These are phyloP conservation scores for Gadopsis marmoratus DNA, from an alignment of 2,797 vertebrate genomes.

Conservation along the genomic window DNA sequence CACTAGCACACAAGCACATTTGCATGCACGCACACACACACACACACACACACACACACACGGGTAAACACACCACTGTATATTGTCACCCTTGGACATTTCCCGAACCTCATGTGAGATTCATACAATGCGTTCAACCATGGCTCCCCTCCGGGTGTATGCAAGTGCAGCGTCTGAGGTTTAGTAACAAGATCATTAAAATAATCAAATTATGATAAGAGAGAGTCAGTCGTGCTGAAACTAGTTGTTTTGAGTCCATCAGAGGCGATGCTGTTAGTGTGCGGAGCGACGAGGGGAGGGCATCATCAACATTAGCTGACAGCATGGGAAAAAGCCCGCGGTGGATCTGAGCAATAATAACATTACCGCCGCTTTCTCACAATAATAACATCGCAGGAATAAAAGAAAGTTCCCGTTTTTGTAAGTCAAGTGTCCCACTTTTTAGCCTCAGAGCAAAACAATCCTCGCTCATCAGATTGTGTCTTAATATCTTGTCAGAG, in stretches of 20 bases:
- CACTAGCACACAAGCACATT: conserved; percentile 62
- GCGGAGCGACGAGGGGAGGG: conserved; percentile 61
- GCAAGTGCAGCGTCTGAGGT: conserved; percentile 77
- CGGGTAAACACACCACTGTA: conserved; percentile 64
- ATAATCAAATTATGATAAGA: conserved; percentile 89
- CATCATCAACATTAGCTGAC: conserved; percentile 81
- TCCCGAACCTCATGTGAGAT: conserved; percentile 78
- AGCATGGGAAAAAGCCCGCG: conserved; percentile 75
- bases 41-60: conserved; percentile 53
- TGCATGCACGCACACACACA: conserved; percentile 48
- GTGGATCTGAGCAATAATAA: conserved; percentile 75
- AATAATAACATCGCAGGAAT: conserved; percentile 71
- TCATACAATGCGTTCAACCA: conserved; percentile 79
- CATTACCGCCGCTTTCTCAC: conserved; percentile 73
- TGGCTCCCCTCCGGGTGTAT: conserved; percentile 73
- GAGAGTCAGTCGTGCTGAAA: conserved; percentile 83
- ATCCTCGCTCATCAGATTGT: conserved; percentile 51
- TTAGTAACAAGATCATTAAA: conserved; percentile 88
- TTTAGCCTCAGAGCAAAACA: conserved; percentile 67
- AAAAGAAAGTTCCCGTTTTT: conserved; percentile 66
- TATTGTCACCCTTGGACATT: conserved; percentile 77
- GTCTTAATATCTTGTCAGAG: conserved; percentile 64
- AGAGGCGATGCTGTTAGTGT: conserved; percentile 74
- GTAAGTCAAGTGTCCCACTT: conserved; percentile 68
- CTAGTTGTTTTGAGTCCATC: conserved; percentile 81